Percentiles rank a stretch among this genome's conserved stretches.
These are phyloP conservation scores for Salvelinus namaycush DNA, from an alignment of 2,113 vertebrate species.

Conservation along the genomic window DNA sequence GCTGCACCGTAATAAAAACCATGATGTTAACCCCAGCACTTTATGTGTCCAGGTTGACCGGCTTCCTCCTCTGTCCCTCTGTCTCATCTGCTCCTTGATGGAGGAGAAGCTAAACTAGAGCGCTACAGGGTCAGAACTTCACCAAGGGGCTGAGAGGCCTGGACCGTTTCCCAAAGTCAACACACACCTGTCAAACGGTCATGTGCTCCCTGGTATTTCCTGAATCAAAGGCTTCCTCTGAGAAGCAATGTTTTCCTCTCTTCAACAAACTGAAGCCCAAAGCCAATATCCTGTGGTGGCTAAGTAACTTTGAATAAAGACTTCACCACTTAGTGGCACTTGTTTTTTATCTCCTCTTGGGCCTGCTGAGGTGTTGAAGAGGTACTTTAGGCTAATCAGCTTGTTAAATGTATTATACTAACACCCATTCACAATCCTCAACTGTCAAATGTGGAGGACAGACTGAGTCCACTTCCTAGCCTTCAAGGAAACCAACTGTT, in stretches of 20 bases:
- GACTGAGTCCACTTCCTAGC: not conserved
- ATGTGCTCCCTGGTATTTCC: not conserved
- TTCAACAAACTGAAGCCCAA: no score
- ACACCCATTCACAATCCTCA: slow-evolving; percentile 42
- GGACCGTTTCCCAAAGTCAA: not conserved
- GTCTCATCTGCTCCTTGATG: not conserved
- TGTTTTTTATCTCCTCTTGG: not conserved
- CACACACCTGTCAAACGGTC: not conserved
- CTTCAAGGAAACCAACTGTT: not conserved
- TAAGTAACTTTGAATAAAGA: not conserved
- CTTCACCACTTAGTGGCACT: not conserved
- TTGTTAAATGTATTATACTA: slow-evolving; percentile 2
- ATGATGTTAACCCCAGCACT: slow-evolving; percentile 40
- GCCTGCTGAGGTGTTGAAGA: not conserved
- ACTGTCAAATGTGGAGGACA: not conserved
- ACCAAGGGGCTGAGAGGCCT: not conserved
- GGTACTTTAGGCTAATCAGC: not conserved
- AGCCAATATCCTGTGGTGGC: not conserved
- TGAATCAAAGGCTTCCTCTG: not conserved
- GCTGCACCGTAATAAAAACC: slow-evolving; percentile 62
- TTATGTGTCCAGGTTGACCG: slow-evolving; percentile 34
- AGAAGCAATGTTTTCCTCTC: not conserved
- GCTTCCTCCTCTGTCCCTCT: not conserved
- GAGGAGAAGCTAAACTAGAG: not conserved
- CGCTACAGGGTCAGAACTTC: not conserved